phyloP scores from a whole-genome alignment of 2,888 invertebrate species.

The Drosophila koepferae region DNA sequence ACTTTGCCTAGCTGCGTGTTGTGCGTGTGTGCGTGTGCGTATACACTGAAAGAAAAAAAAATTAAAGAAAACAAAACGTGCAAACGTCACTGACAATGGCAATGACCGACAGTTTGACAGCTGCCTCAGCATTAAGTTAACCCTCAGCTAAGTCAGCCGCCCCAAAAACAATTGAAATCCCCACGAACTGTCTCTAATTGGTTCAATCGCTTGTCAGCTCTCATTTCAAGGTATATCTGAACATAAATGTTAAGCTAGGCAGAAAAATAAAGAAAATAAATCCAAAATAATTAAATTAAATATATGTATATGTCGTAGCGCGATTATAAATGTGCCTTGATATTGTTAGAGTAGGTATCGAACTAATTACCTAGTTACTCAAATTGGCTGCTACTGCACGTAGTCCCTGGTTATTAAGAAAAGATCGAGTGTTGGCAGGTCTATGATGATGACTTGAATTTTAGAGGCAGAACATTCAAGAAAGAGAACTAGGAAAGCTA shows the following conservation, averaged over 20 bases:
- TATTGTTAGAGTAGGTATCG: too few species aligned
- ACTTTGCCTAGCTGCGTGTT: constrained; percentile 23
- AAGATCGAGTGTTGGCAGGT: too few species aligned
- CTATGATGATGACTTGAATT: too few species aligned
- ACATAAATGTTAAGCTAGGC: neutral
- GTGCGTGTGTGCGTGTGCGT: neutral
- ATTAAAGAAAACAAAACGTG: constrained; percentile 17
- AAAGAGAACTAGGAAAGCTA: too few species aligned
- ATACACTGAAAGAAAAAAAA: constrained; percentile 8
- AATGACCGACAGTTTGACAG: constrained; percentile 36
- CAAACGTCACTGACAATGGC: constrained; percentile 30
- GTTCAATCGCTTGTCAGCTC: constrained; percentile 11
- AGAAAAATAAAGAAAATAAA: neutral
- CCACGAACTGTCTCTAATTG: constrained; percentile 16
- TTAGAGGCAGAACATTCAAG: too few species aligned
- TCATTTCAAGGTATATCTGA: neutral
- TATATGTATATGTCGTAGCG: too few species aligned
- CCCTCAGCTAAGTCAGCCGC: neutral
- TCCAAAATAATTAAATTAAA: too few species aligned
- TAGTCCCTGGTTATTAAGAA: too few species aligned
- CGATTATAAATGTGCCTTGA: too few species aligned
- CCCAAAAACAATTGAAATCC: neutral
- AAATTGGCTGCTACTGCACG: too few species aligned
- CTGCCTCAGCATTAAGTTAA: constrained; percentile 10
- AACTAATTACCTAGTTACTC: too few species aligned